Evolutionary conservation across 2,797 vertebrate genomes (phyloP).

Genomic region (Eidolon dupreanum): DNA sequence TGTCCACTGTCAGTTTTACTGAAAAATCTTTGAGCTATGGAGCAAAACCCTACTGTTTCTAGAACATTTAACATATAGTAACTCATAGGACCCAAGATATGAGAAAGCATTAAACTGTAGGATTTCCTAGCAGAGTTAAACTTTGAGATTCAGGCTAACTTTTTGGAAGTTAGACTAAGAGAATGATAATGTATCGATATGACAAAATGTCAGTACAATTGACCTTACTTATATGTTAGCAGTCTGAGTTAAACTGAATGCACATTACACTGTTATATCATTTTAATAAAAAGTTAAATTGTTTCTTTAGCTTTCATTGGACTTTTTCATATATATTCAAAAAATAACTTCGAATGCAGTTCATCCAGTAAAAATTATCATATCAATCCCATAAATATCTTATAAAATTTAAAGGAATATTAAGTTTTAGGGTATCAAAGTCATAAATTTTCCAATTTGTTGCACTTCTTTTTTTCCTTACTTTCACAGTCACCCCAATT

Average conservation of each 20-base stretch:
- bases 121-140: constrained; percentile 39
- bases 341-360: not conserved
- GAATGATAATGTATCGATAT: not conserved
- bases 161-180: constrained; percentile 1
- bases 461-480: not conserved
- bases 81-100: not conserved
- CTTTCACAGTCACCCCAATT: not conserved
- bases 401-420: not conserved
- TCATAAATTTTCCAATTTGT: not conserved
- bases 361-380: not conserved
- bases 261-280: not conserved
- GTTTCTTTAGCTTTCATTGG: not conserved
- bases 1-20: constrained; percentile 23
- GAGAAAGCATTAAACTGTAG: not conserved
- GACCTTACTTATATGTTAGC: not conserved
- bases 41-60: not conserved
- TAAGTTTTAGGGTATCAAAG: not conserved
- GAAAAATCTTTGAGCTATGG: not conserved
- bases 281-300: constrained; percentile 13
- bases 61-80: not conserved
- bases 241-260: not conserved
- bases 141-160: not conserved
- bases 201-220: not conserved
- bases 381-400: not conserved
- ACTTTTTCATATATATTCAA: constrained; percentile 13